Percentiles rank a stretch among this genome's conserved stretches.
Conservation (phyloP, 2,888 invertebrate genomes). For the Coelogynopora nodosa region DNA sequence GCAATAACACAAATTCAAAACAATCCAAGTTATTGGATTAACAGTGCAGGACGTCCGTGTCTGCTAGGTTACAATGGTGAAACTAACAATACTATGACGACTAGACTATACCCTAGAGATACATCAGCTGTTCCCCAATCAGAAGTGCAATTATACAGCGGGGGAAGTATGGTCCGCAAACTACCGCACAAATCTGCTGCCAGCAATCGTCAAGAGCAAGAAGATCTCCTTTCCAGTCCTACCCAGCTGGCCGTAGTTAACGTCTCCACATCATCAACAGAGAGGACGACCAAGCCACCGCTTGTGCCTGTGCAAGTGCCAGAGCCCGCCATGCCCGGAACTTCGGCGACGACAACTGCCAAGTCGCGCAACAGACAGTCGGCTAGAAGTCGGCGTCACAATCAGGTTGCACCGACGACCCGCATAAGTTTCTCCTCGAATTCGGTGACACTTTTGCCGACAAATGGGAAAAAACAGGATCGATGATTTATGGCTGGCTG, state of each 20-base stretch:
- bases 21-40: too few relatives aligned
- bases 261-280: not conserved
- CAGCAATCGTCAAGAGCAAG: not conserved
- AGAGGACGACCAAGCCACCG: not conserved
- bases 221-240: not conserved
- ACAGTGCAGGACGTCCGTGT: too few relatives aligned
- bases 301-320: not conserved
- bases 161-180: not conserved
- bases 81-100: too few relatives aligned
- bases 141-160: too few relatives aligned
- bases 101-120: too few relatives aligned
- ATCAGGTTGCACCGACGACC: not conserved
- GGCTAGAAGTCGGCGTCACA: not conserved
- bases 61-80: too few relatives aligned
- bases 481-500: too few relatives aligned
- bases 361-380: not conserved
- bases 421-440: not conserved
- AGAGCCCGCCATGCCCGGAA: too few relatives aligned
- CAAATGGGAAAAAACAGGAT: not conserved
- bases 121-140: too few relatives aligned
- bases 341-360: not conserved
- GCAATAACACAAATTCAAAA: too few relatives aligned
- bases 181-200: not conserved
- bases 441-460: not conserved
- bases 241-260: not conserved